Percentiles rank a stretch among this genome's conserved stretches.
These are phyloP conservation scores for Aurelia coerulea DNA, from an alignment of 30 jellyfish, hydroid and myxozoan genomes.

Conservation along the genomic window DNA sequence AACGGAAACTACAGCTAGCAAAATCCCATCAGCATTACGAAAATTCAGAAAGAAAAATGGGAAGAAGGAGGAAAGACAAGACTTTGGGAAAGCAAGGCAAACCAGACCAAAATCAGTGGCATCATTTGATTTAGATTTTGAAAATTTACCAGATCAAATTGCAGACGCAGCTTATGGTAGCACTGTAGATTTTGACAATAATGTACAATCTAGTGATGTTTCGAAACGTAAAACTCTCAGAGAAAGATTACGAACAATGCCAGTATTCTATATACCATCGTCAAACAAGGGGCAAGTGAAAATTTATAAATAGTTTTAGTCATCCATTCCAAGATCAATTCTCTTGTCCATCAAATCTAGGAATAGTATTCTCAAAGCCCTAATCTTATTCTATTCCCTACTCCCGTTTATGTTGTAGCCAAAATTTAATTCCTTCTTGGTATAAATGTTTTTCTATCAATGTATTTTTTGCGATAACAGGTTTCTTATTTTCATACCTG, in stretches of 20 bases:
- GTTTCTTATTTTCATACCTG: no score
- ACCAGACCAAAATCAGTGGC: constrained; percentile 50
- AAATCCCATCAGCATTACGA: not conserved
- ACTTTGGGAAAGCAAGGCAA: not conserved
- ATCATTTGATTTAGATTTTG: constrained; percentile 13
- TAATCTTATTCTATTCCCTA: no score
- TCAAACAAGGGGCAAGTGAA: constrained; percentile 11
- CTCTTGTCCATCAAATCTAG: no score
- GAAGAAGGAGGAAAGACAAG: not conserved
- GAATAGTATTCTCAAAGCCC: no score
- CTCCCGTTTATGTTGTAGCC: no score
- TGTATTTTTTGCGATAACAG: no score
- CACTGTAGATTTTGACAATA: not conserved
- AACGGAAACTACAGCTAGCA: not conserved
- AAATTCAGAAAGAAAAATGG: not conserved
- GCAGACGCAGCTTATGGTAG: not conserved
- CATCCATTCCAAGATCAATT: no score
- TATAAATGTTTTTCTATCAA: no score
- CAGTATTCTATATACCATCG: constrained; percentile 53
- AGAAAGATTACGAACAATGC: constrained; percentile 54
- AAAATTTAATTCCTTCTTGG: no score
- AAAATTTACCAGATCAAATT: not conserved
- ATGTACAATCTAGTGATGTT: not conserved
- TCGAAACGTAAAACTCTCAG: constrained; percentile 20
- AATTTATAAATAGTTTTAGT: not conserved